Evolutionary conservation across 2,888 invertebrate genomes (phyloP).

Genomic region (Xestia ashworthii): DNA sequence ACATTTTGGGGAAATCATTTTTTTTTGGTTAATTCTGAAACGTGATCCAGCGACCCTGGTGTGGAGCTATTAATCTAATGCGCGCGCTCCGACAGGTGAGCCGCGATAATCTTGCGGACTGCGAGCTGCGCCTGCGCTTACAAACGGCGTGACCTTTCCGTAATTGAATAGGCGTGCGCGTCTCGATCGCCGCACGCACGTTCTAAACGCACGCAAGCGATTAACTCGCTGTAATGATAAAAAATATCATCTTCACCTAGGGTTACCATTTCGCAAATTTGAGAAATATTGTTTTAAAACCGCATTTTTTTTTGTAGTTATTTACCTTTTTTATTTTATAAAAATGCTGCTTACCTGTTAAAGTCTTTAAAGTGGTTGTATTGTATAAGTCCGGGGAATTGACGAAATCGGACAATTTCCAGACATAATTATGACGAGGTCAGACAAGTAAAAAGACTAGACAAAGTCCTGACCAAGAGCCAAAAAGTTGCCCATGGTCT

Average conservation of each 20-base stretch:
- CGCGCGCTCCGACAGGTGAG: conserved; percentile 85
- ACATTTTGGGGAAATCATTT: background rate
- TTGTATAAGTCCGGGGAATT: background rate
- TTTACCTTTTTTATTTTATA: background rate
- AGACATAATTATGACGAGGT: background rate
- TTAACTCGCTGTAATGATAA: conserved; percentile 66
- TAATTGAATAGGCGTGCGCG: conserved; percentile 89
- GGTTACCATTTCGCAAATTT: background rate
- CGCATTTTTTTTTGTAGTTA: background rate
- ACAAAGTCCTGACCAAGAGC: background rate
- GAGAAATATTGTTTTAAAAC: background rate
- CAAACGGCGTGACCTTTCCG: conserved; percentile 87
- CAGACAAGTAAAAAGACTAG: background rate
- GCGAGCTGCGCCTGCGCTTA: conserved; percentile 78
- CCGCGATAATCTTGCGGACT: conserved; percentile 87
- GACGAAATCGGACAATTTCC: background rate
- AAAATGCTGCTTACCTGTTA: background rate
- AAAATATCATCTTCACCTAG: conserved; percentile 61
- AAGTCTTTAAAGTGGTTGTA: background rate
- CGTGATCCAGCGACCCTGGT: background rate
- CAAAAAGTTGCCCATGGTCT: background rate
- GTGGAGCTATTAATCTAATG: conserved; percentile 76
- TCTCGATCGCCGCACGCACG: conserved; percentile 82
- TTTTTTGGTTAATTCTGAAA: background rate
- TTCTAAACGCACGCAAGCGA: conserved; percentile 84